phyloP scores from a whole-genome alignment of 2,113 vertebrate species.

The Alces alces region DNA sequence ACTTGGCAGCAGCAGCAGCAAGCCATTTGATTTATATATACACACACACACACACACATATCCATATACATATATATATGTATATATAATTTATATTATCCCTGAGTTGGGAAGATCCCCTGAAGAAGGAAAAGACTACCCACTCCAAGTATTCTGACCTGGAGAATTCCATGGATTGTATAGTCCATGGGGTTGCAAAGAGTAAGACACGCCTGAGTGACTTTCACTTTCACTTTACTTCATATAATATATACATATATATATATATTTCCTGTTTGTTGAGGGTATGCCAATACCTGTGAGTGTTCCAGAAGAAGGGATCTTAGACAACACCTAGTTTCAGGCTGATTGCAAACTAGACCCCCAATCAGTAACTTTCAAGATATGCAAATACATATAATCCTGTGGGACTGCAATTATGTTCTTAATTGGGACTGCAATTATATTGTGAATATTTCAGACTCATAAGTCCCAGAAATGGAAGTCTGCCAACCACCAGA shows the following conservation, averaged over 20 bases:
- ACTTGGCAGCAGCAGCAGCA: too few species aligned
- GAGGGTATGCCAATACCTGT: background rate
- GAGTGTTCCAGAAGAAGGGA: background rate
- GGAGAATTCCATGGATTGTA: background rate
- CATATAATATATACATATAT: background rate
- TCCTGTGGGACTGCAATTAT: background rate
- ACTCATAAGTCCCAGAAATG: background rate
- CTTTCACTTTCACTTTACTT: background rate
- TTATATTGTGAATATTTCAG: background rate
- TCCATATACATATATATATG: fast-evolving
- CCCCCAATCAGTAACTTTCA: background rate
- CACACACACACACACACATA: fast-evolving
- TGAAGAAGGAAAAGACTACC: background rate
- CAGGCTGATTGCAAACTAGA: background rate
- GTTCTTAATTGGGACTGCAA: background rate
- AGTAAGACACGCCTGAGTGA: background rate
- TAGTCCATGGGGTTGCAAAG: background rate
- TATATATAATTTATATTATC: background rate
- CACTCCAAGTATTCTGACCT: background rate
- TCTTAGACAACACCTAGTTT: background rate
- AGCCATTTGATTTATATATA: background rate
- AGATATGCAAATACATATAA: background rate
- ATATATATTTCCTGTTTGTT: background rate
- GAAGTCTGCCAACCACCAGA: background rate
- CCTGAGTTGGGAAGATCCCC: background rate